Evolutionary conservation across 2,113 vertebrate genomes (phyloP).

Genomic region (Notiomystis cincta): DNA sequence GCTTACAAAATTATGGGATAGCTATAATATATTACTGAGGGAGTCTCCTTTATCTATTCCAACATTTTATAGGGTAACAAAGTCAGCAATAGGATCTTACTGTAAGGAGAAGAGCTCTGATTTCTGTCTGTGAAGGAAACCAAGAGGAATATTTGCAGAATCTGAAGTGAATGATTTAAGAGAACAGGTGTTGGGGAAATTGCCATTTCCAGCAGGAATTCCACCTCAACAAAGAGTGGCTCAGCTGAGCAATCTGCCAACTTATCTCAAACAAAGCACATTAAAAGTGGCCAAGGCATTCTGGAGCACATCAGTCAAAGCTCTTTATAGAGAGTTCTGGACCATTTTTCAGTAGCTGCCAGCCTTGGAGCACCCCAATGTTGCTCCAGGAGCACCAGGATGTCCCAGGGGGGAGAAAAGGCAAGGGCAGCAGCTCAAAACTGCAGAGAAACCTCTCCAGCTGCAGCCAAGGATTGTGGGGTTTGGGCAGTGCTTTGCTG

Average conservation of each 20-base stretch:
- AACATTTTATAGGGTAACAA: slow-evolving; percentile 37
- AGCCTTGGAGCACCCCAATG: background rate
- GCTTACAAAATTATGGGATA: background rate
- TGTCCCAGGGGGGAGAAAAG: background rate
- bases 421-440: background rate
- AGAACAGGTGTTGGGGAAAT: slow-evolving; percentile 42
- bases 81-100: slow-evolving; percentile 48
- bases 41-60: background rate
- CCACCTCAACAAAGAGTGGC: background rate
- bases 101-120: slow-evolving; percentile 54
- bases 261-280: slow-evolving; percentile 1
- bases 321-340: background rate
- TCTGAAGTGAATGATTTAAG: slow-evolving; percentile 34
- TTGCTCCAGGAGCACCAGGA: background rate
- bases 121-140: slow-evolving; percentile 59
- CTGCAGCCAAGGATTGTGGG: background rate
- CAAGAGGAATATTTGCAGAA: slow-evolving; percentile 52
- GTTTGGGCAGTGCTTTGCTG: background rate
- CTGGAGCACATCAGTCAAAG: background rate
- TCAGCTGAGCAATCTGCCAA: background rate
- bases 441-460: background rate
- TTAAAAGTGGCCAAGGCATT: background rate
- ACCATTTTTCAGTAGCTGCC: background rate
- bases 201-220: background rate
- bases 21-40: background rate